Base-by-base conservation (phyloP, 2,888 invertebrate species). In the Ypsolopha scabrella region DNA sequence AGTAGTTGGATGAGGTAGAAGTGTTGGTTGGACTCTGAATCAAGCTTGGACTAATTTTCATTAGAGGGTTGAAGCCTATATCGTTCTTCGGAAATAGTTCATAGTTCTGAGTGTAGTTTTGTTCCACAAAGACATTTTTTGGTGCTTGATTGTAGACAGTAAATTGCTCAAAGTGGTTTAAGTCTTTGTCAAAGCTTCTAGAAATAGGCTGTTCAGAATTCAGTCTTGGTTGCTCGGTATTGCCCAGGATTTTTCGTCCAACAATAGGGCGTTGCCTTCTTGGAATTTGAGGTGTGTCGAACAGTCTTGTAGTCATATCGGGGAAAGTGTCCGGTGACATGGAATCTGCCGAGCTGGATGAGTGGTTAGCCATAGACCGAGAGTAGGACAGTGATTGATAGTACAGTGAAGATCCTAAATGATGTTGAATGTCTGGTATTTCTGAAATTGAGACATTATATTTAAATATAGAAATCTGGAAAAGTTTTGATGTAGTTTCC, bases 301-400 rank as follows among this genome's bases (percentile, higher is more conserved):
- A 10, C 11, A 1, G 10, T 10, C 13, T n/a, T 13, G 6, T 6
- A 11, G 46, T 59, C 37, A 70, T 53, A 38, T 76, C 76, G 0
- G 70, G 70, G 50, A 70, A 80, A 0, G 71, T 67, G n/a, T 80
- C 83, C 0, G 83, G 80, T n/a, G 83, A 81, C 2, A 67, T 69
- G 0, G 80, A 80, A 45, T 85, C 82, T 0, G 80, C 64, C 0
- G 83, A 83, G 52, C 81, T 82, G 7, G 81, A 81, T 0, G 80
- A 83, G 10, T 64, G 70, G 35, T 68, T 70, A 1, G 64, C 60
- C 14, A 57, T 57, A 13, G 63, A 57, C 0, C 69, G 63, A 24
- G 66, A 69, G 34, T 53, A 61, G 48, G 65, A 64, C 2, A 68
- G 68, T 6, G 74, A 69, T 43, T 57, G 58, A 34, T 43, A 7